Evolutionary conservation across 2,888 invertebrate genomes (phyloP).

Genomic region (Seira sanloemensis): DNA sequence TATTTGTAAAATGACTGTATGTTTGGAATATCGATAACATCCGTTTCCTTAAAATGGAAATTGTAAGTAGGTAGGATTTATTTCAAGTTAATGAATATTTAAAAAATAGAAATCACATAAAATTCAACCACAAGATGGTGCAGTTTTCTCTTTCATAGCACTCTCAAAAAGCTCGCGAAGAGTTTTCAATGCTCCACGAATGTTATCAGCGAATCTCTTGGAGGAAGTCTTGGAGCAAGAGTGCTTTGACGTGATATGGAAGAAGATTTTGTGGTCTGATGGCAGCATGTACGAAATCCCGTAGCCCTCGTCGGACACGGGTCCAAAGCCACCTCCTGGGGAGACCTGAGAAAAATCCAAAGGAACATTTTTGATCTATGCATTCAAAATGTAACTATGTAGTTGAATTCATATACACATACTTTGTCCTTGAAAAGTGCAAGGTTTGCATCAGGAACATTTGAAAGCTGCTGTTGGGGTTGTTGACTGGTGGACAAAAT

Average conservation of each 20-base stretch:
- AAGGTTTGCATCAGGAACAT: constrained; percentile 76
- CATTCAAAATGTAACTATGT: no score
- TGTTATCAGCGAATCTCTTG: constrained; percentile 75
- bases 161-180: constrained; percentile 75
- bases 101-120: not conserved
- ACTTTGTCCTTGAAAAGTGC: constrained; percentile 76
- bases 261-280: constrained; percentile 77
- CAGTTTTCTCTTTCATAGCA: constrained; percentile 8
- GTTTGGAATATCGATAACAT: no score
- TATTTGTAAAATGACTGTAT: constrained; percentile 14
- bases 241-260: constrained; percentile 77
- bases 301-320: constrained; percentile 77
- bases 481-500: constrained; percentile 78
- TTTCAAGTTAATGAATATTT: not conserved
- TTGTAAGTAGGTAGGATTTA: not conserved
- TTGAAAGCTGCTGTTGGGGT: constrained; percentile 77
- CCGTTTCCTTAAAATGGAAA: not conserved
- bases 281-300: constrained; percentile 78
- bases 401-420: constrained; percentile 57
- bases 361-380: no score
- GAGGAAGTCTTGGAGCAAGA: constrained; percentile 76
- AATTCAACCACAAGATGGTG: constrained; percentile 9
- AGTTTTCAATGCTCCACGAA: constrained; percentile 76
- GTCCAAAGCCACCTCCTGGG: constrained; percentile 78
- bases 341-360: constrained; percentile 75